These are phyloP conservation scores for Rhinoraja longicauda DNA, from an alignment of 2,797 vertebrate genomes.

Conservation along the genomic window DNA sequence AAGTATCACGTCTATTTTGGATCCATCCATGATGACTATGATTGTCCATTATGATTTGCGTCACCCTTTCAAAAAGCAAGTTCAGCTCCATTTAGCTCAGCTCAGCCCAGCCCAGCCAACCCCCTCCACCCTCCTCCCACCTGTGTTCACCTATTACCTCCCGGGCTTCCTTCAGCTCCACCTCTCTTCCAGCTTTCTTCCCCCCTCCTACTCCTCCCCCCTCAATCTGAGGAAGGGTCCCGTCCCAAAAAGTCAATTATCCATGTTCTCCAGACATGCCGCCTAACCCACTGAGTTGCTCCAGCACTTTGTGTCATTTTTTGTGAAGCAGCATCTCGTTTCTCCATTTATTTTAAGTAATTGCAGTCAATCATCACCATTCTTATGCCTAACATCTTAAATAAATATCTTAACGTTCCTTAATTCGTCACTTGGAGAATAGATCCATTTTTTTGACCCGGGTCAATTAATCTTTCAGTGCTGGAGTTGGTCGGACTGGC, in stretches of 20 bases:
- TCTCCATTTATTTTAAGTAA: background rate
- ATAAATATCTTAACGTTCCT: background rate
- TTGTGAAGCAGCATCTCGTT: too few species aligned
- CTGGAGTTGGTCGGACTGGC: constrained; percentile 87
- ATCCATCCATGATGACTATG: background rate
- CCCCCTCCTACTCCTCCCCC: too few species aligned
- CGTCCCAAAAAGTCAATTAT: too few species aligned
- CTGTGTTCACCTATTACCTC: too few species aligned
- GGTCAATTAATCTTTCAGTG: constrained; percentile 56
- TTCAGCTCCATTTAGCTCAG: background rate
- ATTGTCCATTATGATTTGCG: background rate
- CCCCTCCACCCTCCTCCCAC: too few species aligned
- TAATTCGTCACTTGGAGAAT: background rate
- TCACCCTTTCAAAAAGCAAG: background rate
- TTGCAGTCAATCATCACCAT: background rate
- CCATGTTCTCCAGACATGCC: too few species aligned
- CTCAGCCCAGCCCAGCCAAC: too few species aligned
- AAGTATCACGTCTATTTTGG: background rate
- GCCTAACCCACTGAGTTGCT: too few species aligned
- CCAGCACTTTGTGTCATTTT: too few species aligned
- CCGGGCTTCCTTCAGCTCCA: too few species aligned
- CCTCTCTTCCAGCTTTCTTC: too few species aligned
- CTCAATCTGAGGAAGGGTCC: too few species aligned
- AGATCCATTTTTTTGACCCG: background rate
- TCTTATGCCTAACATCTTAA: background rate